These are phyloP conservation scores for Cyclophora albipunctata DNA, from an alignment of 2,888 invertebrate species.

Conservation along the genomic window DNA sequence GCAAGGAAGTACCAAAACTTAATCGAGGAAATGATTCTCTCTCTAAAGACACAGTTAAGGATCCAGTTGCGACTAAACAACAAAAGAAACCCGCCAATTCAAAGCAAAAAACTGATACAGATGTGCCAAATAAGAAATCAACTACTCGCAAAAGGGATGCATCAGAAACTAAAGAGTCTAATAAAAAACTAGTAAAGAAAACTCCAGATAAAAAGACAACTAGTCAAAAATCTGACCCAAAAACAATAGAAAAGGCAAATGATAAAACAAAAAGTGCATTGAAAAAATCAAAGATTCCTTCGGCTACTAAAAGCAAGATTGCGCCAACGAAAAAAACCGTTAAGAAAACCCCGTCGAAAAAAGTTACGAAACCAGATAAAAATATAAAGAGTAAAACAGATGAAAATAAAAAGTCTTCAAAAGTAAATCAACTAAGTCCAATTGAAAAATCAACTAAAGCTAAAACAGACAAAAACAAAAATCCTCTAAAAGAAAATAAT, in stretches of 20 bases:
- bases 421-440: background rate
- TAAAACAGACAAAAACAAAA: no score
- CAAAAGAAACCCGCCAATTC: no score
- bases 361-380: conserved; percentile 9
- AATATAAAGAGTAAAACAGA: conserved; percentile 8
- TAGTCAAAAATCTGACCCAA: conserved; percentile 6
- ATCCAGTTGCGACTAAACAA: no score
- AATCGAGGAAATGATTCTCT: no score
- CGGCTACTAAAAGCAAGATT: no score
- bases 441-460: no score
- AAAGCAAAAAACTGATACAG: conserved; percentile 1
- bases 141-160: background rate
- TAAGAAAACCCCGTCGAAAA: background rate
- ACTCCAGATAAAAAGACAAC: background rate
- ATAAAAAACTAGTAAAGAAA: background rate
- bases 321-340: background rate
- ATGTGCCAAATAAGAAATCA: background rate
- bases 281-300: no score
- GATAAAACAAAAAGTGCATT: background rate
- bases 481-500: no score
- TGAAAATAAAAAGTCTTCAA: conserved; percentile 5
- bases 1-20: no score
- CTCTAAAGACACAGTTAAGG: no score
- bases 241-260: background rate
- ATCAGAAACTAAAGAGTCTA: background rate